Percentiles rank a stretch among this genome's conserved stretches.
Conservation (phyloP, 2,888 invertebrate species). For the Lacanobia wlatinum region DNA sequence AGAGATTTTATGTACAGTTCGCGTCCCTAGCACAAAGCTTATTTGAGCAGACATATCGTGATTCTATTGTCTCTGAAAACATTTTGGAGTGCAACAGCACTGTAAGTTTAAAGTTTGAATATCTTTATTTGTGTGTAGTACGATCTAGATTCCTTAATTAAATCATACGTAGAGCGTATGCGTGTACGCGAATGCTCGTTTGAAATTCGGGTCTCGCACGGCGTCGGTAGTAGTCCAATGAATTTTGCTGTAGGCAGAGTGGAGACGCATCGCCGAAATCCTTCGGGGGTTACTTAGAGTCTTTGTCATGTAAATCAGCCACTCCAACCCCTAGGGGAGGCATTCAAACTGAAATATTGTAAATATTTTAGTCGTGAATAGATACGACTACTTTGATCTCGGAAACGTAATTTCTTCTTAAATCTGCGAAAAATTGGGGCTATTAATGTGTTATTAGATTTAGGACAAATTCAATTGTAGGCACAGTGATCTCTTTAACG, state of each 20-base stretch:
- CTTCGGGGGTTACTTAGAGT: constrained; percentile 81
- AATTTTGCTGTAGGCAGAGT: constrained; percentile 69
- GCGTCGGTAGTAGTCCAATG: constrained; percentile 62
- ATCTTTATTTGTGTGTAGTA: constrained; percentile 27
- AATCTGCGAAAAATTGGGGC: constrained; percentile 29
- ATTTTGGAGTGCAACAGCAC: constrained; percentile 31
- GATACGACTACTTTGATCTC: constrained; percentile 67
- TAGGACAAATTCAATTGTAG: neutral
- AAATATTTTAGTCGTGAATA: constrained; percentile 82
- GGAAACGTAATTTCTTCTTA: constrained; percentile 53
- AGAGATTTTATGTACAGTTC: constrained; percentile 72
- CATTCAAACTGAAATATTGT: constrained; percentile 84
- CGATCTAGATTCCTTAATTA: constrained; percentile 50
- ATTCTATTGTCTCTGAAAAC: constrained; percentile 56
- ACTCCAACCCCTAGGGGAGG: constrained; percentile 79
- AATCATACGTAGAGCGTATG: constrained; percentile 48
- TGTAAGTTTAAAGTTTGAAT: constrained; percentile 10
- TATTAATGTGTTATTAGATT: constrained; percentile 11
- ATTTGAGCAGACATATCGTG: constrained; percentile 62
- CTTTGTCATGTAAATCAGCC: constrained; percentile 89
- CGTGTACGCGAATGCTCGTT: constrained; percentile 56
- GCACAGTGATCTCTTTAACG: neutral
- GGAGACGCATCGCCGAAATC: constrained; percentile 77
- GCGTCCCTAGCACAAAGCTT: constrained; percentile 70
- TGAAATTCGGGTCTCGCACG: constrained; percentile 61